Conservation (phyloP, 2,888 invertebrate species). For the Megaustenia siamemsis region DNA sequence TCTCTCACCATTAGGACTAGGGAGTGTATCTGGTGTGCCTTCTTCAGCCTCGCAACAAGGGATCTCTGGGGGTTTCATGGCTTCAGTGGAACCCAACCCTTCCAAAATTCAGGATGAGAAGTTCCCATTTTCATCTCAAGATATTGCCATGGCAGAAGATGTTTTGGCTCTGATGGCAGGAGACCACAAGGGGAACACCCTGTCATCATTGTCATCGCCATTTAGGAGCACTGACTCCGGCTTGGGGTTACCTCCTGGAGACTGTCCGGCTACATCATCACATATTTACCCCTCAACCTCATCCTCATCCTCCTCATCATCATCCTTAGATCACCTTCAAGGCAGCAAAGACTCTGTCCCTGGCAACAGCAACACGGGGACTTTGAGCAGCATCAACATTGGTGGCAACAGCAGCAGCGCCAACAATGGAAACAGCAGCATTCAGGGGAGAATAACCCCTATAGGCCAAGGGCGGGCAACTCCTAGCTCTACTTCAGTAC, state of each 20-base stretch:
- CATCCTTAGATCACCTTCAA: slow-evolving; percentile 36
- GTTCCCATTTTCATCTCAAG: slow-evolving; percentile 87
- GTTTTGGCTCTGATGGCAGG: slow-evolving; percentile 88
- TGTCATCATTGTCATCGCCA: slow-evolving; percentile 42
- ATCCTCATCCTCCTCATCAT: slow-evolving; percentile 19
- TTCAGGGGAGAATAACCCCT: slow-evolving; percentile 39
- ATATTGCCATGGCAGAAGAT: slow-evolving; percentile 87
- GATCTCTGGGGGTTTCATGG: slow-evolving; percentile 33
- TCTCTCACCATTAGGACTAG: slow-evolving; percentile 47
- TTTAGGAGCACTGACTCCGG: not conserved
- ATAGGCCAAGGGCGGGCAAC: slow-evolving; percentile 49
- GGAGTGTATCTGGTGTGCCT: slow-evolving; percentile 52
- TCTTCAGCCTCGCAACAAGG: slow-evolving; percentile 40
- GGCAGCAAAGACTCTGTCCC: slow-evolving; percentile 49
- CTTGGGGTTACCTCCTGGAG: slow-evolving; percentile 13
- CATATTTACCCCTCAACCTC: slow-evolving; percentile 21
- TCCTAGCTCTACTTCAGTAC: slow-evolving; percentile 57
- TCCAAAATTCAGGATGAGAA: slow-evolving; percentile 85
- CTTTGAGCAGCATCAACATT: slow-evolving; percentile 17
- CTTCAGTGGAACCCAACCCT: slow-evolving; percentile 59
- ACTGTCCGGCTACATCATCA: not conserved
- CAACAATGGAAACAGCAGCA: slow-evolving; percentile 33
- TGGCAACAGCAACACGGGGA: slow-evolving; percentile 23
- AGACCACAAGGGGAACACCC: slow-evolving; percentile 40
- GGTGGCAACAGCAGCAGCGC: slow-evolving; percentile 14